Evolutionary conservation across 2,113 vertebrate species (phyloP), one percentile per base, ranked within the genome.

Genomic region (Pomatorhinus ruficollis): DNA sequence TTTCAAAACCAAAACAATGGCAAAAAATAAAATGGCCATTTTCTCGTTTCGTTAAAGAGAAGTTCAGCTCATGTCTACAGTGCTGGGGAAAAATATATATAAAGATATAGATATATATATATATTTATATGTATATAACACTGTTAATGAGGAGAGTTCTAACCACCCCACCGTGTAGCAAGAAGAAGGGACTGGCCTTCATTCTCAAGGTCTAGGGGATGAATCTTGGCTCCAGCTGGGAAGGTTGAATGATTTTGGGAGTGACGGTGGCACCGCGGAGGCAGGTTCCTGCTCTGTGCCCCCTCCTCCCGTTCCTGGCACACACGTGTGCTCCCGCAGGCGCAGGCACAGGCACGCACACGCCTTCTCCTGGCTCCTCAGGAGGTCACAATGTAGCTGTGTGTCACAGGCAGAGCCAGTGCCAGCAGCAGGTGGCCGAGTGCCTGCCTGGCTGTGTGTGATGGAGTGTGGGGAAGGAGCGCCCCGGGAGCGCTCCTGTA

Each of bases 51-150:
- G 0, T 97, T 96, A 97, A 97, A 98, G 97, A 98, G 97, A 98
- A 97, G 60, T 97, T 98, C 96, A 97, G 97, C 96, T 98, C 97
- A 97, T 98, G 98, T 98, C 97, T 98, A 98, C 90, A 96, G 97
- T 98, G 97, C 93, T 96, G 97, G 95, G 97, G 97, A 96, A 98
- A 98, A 98, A 97, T 98, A 98, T 98, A 98, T 97, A 97, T 97
- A 97, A 97, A 97, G 96, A 97, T 97, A 97, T 98, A 96, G 96
- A 98, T 97, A 98, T 98, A 97, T 98, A 97, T 98, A 97, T 98
- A 98, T 98, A 98, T 98, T 97, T 98, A 98, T 98, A 98, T 97
- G 97, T 98, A 98, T 98, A 98, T 98, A 98, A 98, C 98, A 98
- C 97, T 98, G 97, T 98, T 98, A 98, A 98, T 98, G 97, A 97